These are phyloP conservation scores for Argya squamiceps DNA, from an alignment of 2,797 vertebrate species.

Conservation along the genomic window DNA sequence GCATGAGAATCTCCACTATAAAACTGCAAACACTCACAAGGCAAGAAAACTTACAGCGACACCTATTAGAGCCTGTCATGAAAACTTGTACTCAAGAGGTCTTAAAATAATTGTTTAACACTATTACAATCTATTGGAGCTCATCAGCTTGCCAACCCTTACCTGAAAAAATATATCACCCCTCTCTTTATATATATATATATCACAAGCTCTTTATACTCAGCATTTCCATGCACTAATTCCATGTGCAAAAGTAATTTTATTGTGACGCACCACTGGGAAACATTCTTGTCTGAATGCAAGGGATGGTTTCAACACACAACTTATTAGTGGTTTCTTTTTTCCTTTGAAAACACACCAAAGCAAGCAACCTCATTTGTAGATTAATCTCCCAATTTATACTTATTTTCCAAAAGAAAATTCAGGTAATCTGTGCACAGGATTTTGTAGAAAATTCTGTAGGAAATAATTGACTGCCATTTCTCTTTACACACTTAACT, in stretches of 20 bases:
- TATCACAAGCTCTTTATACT: not conserved
- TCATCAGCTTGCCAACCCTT: not conserved
- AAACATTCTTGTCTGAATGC: not conserved
- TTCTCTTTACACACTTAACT: not conserved
- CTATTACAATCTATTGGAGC: not conserved
- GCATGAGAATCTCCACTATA: too few species aligned
- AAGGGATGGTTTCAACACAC: not conserved
- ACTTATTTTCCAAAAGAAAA: not conserved
- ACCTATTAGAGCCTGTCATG: not conserved
- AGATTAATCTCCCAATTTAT: not conserved
- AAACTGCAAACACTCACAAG: too few species aligned
- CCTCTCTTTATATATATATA: not conserved
- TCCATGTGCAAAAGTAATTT: not conserved
- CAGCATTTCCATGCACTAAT: not conserved
- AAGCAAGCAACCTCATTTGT: not conserved
- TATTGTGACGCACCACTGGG: not conserved
- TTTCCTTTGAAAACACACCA: not conserved
- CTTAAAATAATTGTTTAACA: slow-evolving; percentile 8
- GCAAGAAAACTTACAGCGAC: too few species aligned
- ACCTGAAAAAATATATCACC: not conserved
- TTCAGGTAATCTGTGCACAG: not conserved
- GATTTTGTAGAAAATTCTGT: not conserved
- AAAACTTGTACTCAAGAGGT: not conserved
- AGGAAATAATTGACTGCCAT: not conserved
- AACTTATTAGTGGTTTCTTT: not conserved